A percentile compares a stretch with the other conserved stretches of the same genome.
Evolutionary conservation across 2,113 vertebrate species (phyloP).

Genomic region (Apodemus speciosus): DNA sequence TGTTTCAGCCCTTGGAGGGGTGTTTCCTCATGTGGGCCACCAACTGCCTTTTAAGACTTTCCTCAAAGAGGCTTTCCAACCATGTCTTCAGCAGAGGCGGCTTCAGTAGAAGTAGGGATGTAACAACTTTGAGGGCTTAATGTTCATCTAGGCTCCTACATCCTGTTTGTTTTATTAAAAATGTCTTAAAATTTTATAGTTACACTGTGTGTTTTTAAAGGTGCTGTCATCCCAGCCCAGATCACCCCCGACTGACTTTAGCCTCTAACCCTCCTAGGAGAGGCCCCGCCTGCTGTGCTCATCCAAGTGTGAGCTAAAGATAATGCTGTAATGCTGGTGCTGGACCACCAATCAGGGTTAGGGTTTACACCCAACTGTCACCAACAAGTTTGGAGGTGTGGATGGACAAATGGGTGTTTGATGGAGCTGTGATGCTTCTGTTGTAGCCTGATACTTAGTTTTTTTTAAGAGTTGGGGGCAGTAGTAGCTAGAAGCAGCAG

Average conservation of each 20-base stretch:
- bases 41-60: slow-evolving; percentile 15
- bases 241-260: neutral
- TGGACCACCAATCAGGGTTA: neutral
- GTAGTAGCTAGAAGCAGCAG: neutral
- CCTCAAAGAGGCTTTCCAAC: slow-evolving; percentile 53
- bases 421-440: slow-evolving; percentile 20
- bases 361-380: slow-evolving; percentile 28
- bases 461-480: neutral
- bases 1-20: neutral
- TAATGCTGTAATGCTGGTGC: neutral
- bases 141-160: slow-evolving; percentile 58
- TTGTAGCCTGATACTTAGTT: slow-evolving; percentile 6
- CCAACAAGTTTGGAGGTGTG: neutral
- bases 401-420: slow-evolving; percentile 31
- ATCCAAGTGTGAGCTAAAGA: slow-evolving; percentile 4
- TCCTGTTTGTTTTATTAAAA: slow-evolving; percentile 71
- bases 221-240: slow-evolving; percentile 30
- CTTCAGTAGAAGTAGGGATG: slow-evolving; percentile 51
- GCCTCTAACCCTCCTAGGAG: neutral
- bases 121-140: slow-evolving; percentile 41
- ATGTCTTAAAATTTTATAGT: slow-evolving; percentile 72
- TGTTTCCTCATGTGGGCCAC: slow-evolving; percentile 30
- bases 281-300: neutral
- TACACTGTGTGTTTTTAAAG: slow-evolving; percentile 68
- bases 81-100: neutral